Percentiles rank a stretch among this genome's conserved stretches.
Conservation (phyloP, 2,888 invertebrate genomes). For the Helicoverpa assulta region DNA sequence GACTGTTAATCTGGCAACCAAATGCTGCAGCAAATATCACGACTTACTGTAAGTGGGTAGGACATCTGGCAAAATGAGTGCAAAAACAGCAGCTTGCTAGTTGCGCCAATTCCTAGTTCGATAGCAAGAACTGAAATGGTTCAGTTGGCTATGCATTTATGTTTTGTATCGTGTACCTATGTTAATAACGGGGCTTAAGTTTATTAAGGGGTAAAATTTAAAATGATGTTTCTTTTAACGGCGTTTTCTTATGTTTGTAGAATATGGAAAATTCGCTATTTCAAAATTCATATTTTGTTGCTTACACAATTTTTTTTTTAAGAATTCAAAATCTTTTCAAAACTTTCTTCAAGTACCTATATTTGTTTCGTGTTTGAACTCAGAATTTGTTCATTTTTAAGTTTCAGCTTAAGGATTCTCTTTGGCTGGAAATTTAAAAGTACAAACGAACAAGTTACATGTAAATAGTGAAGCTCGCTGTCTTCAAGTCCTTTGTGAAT, state of each 20-base stretch:
- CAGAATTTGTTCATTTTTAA: not conserved
- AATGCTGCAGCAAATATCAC: conserved; percentile 3
- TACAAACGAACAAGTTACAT: conserved; percentile 4
- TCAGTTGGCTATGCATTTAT: not conserved
- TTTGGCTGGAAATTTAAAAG: conserved; percentile 22
- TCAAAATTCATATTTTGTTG: too few relatives aligned
- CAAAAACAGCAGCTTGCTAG: conserved; percentile 9
- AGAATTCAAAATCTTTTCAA: too few relatives aligned
- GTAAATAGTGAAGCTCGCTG: not conserved
- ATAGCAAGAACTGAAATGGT: conserved; percentile 17
- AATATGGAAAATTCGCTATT: too few relatives aligned
- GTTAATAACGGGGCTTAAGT: not conserved
- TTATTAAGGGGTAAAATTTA: not conserved
- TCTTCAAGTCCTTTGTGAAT: conserved; percentile 24
- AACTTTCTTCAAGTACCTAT: not conserved
- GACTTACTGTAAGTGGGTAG: not conserved
- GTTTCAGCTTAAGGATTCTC: conserved; percentile 13
- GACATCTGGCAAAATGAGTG: conserved; percentile 5
- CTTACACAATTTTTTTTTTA: too few relatives aligned
- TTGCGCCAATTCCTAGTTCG: conserved; percentile 4
- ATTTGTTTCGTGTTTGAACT: not conserved
- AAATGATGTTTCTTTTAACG: too few relatives aligned
- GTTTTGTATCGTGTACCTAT: too few relatives aligned
- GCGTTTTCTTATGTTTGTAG: too few relatives aligned
- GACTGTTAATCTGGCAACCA: not conserved